A percentile compares a stretch with the other conserved stretches of the same genome.
phyloP scores from a whole-genome alignment of 2,113 vertebrate genomes.

The Psephotus haematonotus region DNA sequence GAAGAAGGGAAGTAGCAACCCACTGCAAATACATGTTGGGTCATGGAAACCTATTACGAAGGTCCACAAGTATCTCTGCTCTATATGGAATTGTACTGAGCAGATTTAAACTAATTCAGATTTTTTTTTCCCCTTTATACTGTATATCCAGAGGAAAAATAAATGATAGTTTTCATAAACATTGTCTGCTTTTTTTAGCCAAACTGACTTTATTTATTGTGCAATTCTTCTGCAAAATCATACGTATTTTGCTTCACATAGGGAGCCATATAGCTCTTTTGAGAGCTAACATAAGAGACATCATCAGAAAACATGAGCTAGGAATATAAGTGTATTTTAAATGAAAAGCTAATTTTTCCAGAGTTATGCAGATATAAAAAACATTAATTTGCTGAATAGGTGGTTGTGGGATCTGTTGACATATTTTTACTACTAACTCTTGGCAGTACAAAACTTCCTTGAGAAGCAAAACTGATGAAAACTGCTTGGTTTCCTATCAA shows the following conservation, averaged over 20 bases:
- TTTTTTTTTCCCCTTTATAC: neutral
- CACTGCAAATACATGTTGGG: neutral
- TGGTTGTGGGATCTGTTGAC: neutral
- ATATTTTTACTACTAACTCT: neutral
- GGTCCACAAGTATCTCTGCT: neutral
- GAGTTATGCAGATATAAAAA: neutral
- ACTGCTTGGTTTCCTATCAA: neutral
- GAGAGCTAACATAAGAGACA: neutral
- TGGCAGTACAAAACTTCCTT: neutral
- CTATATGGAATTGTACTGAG: neutral
- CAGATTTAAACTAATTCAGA: neutral
- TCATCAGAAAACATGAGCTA: neutral
- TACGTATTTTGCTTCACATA: neutral
- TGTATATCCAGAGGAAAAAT: neutral
- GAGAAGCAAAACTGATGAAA: conserved; percentile 20
- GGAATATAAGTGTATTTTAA: neutral
- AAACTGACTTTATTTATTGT: neutral
- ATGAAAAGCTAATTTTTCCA: neutral
- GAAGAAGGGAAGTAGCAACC: neutral
- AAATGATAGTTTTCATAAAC: neutral
- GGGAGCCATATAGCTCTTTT: neutral
- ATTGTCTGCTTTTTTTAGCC: neutral
- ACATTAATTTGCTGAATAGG: neutral
- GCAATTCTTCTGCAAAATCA: neutral
- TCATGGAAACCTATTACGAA: neutral